Percentiles rank a stretch among this genome's conserved stretches.
Evolutionary conservation across 2,797 vertebrate species (phyloP).

Genomic region (Pampus argenteus): DNA sequence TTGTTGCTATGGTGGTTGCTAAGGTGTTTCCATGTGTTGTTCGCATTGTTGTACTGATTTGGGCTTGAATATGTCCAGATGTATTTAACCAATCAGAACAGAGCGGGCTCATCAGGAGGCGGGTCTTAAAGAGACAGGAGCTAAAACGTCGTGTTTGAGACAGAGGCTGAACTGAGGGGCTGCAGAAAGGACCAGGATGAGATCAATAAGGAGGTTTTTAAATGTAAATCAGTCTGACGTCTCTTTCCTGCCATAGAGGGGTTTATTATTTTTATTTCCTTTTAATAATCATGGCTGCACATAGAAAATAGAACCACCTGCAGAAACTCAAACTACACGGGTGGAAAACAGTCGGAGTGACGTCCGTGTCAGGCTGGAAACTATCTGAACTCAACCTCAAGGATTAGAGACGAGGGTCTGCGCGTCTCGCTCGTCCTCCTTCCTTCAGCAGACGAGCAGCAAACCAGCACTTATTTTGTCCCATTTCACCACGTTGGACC

Average conservation of each 20-base stretch:
- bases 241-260: background rate
- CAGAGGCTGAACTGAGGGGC: no score
- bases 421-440: background rate
- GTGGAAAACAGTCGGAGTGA: background rate
- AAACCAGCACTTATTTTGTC: constrained; percentile 37
- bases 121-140: no score
- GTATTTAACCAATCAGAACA: no score
- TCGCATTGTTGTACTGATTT: no score
- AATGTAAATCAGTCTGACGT: background rate
- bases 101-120: no score
- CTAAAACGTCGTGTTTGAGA: no score
- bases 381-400: constrained; percentile 19
- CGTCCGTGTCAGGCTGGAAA: constrained; percentile 29
- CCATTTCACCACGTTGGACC: constrained; percentile 5
- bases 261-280: background rate
- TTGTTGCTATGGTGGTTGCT: no score
- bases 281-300: background rate
- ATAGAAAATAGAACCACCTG: background rate
- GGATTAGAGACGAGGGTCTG: constrained; percentile 4
- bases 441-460: no score
- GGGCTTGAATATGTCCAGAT: no score
- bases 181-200: no score
- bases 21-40: no score
- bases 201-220: no score
- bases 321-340: constrained; percentile 1